These are phyloP conservation scores for Geopemphigus sp. DNA, from an alignment of 1,140 invertebrate genomes.

Conservation along the genomic window DNA sequence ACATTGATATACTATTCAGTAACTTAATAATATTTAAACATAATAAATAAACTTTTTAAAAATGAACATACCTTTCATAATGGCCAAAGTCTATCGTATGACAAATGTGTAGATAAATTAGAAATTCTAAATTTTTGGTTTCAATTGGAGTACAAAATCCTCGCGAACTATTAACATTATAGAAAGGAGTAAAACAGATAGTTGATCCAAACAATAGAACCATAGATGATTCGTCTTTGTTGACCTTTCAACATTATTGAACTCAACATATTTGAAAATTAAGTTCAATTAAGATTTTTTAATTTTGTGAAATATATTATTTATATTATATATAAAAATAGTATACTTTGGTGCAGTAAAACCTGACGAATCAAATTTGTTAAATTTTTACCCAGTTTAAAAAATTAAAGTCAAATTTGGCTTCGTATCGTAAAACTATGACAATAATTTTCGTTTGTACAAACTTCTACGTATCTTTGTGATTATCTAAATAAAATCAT, in stretches of 20 bases:
- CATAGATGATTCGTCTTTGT: constrained; percentile 65
- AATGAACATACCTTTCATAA: constrained; percentile 78
- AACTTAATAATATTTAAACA: constrained; percentile 57
- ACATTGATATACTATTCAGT: no score
- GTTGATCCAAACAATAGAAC: constrained; percentile 64
- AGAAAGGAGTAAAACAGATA: constrained; percentile 86
- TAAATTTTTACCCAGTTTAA: constrained; percentile 95
- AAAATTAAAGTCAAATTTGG: constrained; percentile 60
- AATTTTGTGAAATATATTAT: constrained; percentile 86
- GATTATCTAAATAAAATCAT: constrained; percentile 80
- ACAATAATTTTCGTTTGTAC: constrained; percentile 66
- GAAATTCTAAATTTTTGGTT: constrained; percentile 84
- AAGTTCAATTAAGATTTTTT: constrained; percentile 87
- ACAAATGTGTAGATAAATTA: constrained; percentile 84
- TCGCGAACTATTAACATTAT: constrained; percentile 94
- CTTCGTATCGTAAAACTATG: constrained; percentile 85
- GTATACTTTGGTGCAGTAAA: constrained; percentile 88
- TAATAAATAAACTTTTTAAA: constrained; percentile 55
- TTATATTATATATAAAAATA: constrained; percentile 89
- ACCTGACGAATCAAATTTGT: constrained; percentile 92
- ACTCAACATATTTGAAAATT: constrained; percentile 85
- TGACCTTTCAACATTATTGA: constrained; percentile 74
- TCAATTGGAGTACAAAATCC: constrained; percentile 93
- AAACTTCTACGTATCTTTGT: constrained; percentile 94
- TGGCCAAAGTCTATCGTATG: constrained; percentile 95